Evolutionary conservation across 2,888 invertebrate genomes (phyloP), one percentile per base, ranked within the genome.

Genomic region (Agrochola lychnidis): DNA sequence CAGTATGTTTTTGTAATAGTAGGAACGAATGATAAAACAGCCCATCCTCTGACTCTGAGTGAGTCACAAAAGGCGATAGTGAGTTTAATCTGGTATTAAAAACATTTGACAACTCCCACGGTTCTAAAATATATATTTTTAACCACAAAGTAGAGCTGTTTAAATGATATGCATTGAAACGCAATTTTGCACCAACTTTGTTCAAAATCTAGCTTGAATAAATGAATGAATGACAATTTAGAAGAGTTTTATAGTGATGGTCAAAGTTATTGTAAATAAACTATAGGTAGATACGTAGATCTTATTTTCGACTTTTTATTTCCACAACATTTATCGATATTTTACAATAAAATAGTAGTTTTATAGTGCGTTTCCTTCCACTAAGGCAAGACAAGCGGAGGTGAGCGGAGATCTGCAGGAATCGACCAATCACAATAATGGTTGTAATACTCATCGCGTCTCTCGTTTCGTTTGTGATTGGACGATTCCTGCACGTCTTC

Each of bases 31-130:
- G 36, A 40, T 48, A n/a, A 36, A 48, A 69, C 48, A 48, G n/a
- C 2, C 30, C 36, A 70, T 48, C 25, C 48, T 40, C 12, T 30
- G 22, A 22, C 7, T 25, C 51, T 42, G 25, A 22, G 30, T 53
- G 42, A 70, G 42, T 22, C 71, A 71, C 25, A 53, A 70, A 45
- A 45, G 12, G 40, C 25, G 16, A 30, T 69, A 51, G 19, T 14
- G 1, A 53, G 22, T 42, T 40, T 42, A 40, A 70, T 70, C 6
- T 22, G 42, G 51, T 14, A 51, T 69, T 51, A 1, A 53, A 61
- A 61, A 61, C 30, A 61, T 61, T 59, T 30, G 59, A 25, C 48
- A 7, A 48, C 40, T 67, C 40, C 40, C 40, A 53, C 71, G 14
- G 40, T 70, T 71, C 25, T 69, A 40, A 25, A 25, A 69, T 51